Evolutionary conservation across 2,797 vertebrate species (phyloP).

Genomic region (Manis crassicaudata): DNA sequence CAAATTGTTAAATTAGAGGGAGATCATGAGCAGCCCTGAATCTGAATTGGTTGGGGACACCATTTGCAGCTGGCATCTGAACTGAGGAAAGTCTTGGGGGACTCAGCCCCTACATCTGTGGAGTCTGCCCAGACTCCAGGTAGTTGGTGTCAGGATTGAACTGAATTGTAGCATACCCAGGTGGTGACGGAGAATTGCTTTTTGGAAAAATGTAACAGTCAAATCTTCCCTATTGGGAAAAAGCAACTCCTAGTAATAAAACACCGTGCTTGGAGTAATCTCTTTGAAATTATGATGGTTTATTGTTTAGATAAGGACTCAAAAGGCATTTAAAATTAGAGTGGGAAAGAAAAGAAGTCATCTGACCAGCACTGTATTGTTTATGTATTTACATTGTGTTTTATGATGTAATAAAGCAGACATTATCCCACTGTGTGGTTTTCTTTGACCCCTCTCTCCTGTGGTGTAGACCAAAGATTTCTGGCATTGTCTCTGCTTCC

Average conservation of each 20-base stretch:
- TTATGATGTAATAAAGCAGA: neutral
- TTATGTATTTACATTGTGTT: neutral
- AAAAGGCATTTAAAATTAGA: neutral
- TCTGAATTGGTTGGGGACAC: neutral
- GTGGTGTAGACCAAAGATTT: neutral
- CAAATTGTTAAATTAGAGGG: neutral
- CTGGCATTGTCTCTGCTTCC: neutral
- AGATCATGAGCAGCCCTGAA: neutral
- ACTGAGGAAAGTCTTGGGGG: neutral
- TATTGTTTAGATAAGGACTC: constrained; percentile 42
- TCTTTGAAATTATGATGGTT: constrained; percentile 8
- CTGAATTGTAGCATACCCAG: neutral
- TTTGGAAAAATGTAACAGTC: neutral
- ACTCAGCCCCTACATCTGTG: neutral
- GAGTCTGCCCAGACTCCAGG: neutral
- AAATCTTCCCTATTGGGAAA: neutral
- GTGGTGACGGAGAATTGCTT: neutral
- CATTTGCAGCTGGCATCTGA: neutral
- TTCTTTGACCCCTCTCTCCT: constrained; percentile 12
- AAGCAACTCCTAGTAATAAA: neutral
- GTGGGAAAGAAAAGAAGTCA: neutral
- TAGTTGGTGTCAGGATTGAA: neutral
- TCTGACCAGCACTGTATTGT: neutral
- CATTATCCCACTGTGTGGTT: neutral
- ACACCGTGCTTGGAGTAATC: neutral